phyloP scores from a whole-genome alignment of 2,113 vertebrate genomes.

The Bolborhynchus lineola region DNA sequence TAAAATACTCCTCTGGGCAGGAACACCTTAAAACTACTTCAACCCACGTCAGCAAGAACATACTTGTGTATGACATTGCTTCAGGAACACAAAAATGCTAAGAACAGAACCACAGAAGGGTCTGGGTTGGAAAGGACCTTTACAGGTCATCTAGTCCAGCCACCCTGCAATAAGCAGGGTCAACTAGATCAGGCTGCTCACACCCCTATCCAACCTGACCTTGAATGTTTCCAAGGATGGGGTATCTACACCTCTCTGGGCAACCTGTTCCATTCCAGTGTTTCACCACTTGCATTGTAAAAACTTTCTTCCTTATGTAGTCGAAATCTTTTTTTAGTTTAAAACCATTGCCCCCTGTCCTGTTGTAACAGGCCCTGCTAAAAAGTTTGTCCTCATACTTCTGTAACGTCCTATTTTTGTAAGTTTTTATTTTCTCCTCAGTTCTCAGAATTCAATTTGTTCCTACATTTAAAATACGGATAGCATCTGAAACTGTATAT shows the following conservation, averaged over 20 bases:
- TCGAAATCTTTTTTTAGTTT: not conserved
- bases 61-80: not conserved
- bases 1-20: not conserved
- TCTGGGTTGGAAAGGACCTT: not conserved
- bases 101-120: not conserved
- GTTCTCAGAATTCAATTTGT: not conserved
- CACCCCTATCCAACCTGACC: not conserved
- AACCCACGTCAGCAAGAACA: not conserved
- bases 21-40: not conserved
- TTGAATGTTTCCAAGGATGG: not conserved
- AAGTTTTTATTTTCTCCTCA: not conserved
- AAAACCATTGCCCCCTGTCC: not conserved
- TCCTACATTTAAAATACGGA: not conserved
- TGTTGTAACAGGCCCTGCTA: not conserved
- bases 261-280: not conserved
- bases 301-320: not conserved
- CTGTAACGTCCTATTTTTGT: not conserved
- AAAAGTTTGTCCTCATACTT: not conserved
- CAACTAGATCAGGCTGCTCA: not conserved
- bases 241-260: not conserved
- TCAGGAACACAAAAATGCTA: not conserved
- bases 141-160: not conserved
- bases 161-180: no score
- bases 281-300: not conserved
- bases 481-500: not conserved